A percentile compares a stretch with the other conserved stretches of the same genome.
These are phyloP conservation scores for Rhea americana DNA, from an alignment of 2,113 vertebrate genomes.

Conservation along the genomic window DNA sequence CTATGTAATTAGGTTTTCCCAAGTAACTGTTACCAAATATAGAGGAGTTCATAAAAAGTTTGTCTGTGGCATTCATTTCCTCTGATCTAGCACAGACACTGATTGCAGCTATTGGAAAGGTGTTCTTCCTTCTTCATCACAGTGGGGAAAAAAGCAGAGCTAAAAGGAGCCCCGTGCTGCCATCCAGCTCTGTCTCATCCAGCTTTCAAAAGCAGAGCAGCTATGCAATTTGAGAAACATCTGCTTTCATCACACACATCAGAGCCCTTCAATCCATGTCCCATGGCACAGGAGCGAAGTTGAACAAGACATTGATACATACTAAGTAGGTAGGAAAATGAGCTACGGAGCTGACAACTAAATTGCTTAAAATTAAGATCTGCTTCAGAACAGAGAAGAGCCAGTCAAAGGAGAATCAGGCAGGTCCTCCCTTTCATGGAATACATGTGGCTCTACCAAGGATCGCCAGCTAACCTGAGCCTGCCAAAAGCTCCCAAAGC, in stretches of 20 bases:
- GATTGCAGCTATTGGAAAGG: neutral
- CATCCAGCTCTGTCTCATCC: neutral
- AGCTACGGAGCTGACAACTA: neutral
- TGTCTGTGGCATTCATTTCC: neutral
- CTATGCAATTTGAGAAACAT: neutral
- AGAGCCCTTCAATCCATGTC: constrained; percentile 5
- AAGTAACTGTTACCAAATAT: constrained; percentile 4
- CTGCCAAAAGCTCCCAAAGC: neutral
- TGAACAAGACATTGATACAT: neutral
- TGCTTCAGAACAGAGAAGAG: neutral
- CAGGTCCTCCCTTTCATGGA: neutral
- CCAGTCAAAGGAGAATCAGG: neutral
- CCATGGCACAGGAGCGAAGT: neutral
- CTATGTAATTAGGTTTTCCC: constrained; percentile 25
- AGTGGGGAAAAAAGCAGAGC: neutral
- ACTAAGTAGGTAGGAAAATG: neutral
- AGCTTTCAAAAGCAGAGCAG: neutral
- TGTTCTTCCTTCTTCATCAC: neutral
- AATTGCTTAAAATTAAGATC: neutral
- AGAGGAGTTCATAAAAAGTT: constrained; percentile 11
- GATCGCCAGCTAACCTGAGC: neutral
- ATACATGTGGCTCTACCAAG: neutral
- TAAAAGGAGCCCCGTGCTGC: neutral
- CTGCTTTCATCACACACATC: neutral
- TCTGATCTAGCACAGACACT: neutral